Conservation (phyloP, 1,140 invertebrate species). For the Carcinoscorpius rotundicauda region DNA sequence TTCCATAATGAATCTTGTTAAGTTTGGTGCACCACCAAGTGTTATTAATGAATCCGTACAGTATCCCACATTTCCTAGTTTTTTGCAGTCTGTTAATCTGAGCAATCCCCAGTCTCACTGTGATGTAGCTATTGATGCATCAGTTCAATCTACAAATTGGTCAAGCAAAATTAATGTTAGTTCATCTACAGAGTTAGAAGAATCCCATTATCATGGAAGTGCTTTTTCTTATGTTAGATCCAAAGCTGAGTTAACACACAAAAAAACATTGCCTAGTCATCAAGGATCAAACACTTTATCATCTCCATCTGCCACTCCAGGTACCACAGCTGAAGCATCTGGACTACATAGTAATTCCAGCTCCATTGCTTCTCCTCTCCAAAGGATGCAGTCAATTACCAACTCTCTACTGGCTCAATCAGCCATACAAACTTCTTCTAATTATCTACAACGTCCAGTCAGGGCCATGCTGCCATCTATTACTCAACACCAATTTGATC, state of each 20-base stretch:
- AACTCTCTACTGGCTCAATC: constrained; percentile 89
- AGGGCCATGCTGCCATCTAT: constrained; percentile 95
- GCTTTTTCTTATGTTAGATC: constrained; percentile 71
- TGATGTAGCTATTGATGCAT: no score
- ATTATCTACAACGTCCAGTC: constrained; percentile 57
- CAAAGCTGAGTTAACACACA: constrained; percentile 48
- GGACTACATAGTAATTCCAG: background rate
- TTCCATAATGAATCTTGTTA: no score
- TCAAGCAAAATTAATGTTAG: no score
- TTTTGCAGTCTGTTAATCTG: no score
- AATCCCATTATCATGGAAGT: constrained; percentile 50
- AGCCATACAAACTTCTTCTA: constrained; percentile 29
- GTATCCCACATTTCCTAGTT: no score
- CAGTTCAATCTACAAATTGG: no score
- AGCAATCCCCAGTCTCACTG: no score
- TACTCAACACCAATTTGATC: constrained; percentile 97
- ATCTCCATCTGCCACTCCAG: no score
- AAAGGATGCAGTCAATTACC: constrained; percentile 94
- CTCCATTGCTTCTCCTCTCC: constrained; percentile 59
- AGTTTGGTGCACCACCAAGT: no score
- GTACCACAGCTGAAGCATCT: constrained; percentile 4
- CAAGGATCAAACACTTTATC: constrained; percentile 4
- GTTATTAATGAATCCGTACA: no score
- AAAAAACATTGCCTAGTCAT: constrained; percentile 1
- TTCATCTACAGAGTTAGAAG: no score